These are phyloP conservation scores for Alloscopus bannaensis DNA, from an alignment of 2,888 invertebrate species.

Conservation along the genomic window DNA sequence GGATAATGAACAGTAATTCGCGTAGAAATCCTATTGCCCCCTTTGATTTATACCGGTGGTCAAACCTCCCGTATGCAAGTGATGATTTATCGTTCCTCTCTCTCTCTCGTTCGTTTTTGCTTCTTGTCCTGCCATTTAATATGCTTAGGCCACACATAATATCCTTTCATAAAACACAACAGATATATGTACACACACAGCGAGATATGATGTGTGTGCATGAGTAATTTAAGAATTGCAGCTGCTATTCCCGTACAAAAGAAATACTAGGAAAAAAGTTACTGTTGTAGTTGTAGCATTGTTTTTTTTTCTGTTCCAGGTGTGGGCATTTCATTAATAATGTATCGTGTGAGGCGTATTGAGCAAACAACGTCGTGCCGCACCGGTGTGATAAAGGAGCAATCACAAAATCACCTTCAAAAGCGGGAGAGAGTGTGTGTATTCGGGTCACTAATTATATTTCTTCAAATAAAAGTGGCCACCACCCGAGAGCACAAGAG, in stretches of 20 bases:
- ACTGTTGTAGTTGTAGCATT: too few species aligned
- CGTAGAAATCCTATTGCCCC: constrained; percentile 47
- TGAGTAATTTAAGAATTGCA: too few species aligned
- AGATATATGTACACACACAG: not conserved
- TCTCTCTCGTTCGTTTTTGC: too few species aligned
- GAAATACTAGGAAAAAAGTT: too few species aligned
- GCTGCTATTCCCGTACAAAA: too few species aligned
- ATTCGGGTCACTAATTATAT: constrained; percentile 49
- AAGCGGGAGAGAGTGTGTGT: too few species aligned
- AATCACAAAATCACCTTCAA: constrained; percentile 43
- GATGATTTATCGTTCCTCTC: constrained; percentile 60
- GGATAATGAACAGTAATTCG: constrained; percentile 39
- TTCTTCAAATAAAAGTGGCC: not conserved
- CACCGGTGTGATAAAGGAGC: constrained; percentile 6
- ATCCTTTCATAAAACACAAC: too few species aligned
- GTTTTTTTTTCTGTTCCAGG: constrained; percentile 36
- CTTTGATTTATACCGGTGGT: constrained; percentile 54
- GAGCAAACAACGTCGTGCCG: constrained; percentile 34
- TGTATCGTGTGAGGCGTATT: constrained; percentile 21
- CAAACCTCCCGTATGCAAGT: constrained; percentile 28
- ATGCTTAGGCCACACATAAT: too few species aligned
- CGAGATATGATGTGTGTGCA: too few species aligned
- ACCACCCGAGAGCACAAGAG: constrained; percentile 1
- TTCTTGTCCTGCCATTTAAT: too few species aligned
- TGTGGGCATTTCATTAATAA: constrained; percentile 58